These are phyloP conservation scores for Brachionus koreanus DNA, from an alignment of 1,140 invertebrate genomes.

Conservation along the genomic window DNA sequence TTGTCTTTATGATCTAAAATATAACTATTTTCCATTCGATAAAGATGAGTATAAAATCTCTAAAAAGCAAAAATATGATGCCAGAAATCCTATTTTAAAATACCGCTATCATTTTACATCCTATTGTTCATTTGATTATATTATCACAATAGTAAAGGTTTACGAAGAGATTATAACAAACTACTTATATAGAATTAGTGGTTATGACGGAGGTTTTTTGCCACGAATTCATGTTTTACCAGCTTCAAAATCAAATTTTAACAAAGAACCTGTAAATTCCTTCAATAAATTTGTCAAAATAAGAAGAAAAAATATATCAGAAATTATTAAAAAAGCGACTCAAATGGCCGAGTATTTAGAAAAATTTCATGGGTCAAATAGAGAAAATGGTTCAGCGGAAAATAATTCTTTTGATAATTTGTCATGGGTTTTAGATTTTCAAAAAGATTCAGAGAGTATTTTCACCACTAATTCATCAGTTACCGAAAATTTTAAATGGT, in stretches of 20 bases:
- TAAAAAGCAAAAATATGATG: background rate
- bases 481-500: background rate
- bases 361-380: background rate
- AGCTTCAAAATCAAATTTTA: background rate
- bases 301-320: background rate
- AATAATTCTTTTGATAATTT: background rate
- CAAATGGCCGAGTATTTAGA: background rate
- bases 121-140: background rate
- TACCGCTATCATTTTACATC: background rate
- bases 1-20: background rate
- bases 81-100: background rate
- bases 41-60: too few species aligned
- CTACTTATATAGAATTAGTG: background rate
- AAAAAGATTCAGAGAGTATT: background rate
- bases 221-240: background rate
- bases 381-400: background rate
- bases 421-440: background rate
- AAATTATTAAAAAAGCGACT: background rate
- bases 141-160: background rate
- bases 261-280: background rate
- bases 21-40: too few species aligned
- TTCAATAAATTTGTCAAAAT: background rate
- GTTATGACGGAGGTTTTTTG: background rate
- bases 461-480: background rate
- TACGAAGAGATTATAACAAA: background rate